Evolutionary conservation across 2,113 vertebrate species (phyloP), one percentile per base, ranked within the genome.

Genomic region (Saccopteryx leptura): DNA sequence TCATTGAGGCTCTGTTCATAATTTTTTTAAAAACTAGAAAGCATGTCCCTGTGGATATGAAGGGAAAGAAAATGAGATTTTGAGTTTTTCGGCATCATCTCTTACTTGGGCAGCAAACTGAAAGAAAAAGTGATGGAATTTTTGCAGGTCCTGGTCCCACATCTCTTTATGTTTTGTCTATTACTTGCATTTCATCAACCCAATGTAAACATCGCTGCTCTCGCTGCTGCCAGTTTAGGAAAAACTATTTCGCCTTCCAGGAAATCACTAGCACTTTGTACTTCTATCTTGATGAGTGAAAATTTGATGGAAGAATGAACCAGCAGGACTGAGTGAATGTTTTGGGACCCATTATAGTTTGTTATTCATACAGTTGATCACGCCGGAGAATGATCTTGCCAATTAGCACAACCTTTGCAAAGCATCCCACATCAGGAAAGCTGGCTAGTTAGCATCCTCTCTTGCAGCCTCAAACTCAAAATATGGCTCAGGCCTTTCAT

Each of bases 401-500:
- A 98, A 97, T 98, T 98, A 98, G 91, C 19, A 31, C 81, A 72
- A 88, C 26, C 17, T 94, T 92, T 65, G 65, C 71, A 93, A 93
- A 94, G 88, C 26, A 76, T 0, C 48, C 74, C 79, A 72, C 89
- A 80, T 95, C 93, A 97, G 94, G 74, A 93, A 95, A 86, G 33
- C 17, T 93, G 69, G 17, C 82, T 92, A 56, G 19, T 61, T 78
- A 88, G 31, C n/a, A 65, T 96, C 86, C 63, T 90, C 93, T 7
- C 0, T 90, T 93, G 81, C 86, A 96, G 96, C 95, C 95, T 93
- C 94, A 92, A 93, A 96, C 86, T 93, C 97, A 97, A 97, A 98
- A 92, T 88, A 97, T 13, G 58, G 93, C 97, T 85, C 94, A 97
- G 93, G 61, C 94, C 96, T 98, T 98, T 98, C 98, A 98, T 95